Percentiles rank a stretch among this genome's conserved stretches.
Conservation (phyloP, 1,140 invertebrate species). For the Neodiprion virginianus region DNA sequence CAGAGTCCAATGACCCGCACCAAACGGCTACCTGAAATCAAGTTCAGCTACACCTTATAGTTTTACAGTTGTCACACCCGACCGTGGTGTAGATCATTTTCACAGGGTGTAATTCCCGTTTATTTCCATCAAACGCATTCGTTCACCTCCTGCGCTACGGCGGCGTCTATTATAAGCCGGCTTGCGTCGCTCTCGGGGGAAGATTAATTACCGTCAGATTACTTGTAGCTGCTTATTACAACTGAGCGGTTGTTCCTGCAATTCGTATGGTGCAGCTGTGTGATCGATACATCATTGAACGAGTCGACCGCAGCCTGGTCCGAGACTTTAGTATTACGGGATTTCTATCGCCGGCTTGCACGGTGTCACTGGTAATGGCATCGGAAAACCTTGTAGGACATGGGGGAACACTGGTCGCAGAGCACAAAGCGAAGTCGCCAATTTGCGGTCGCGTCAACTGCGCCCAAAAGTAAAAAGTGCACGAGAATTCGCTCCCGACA, state of each 20-base stretch:
- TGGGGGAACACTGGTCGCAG: constrained; percentile 29
- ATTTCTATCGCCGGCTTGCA: constrained; percentile 28
- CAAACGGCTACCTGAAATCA: too few species aligned
- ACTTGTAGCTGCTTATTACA: neutral
- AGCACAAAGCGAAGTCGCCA: neutral
- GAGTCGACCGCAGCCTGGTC: neutral
- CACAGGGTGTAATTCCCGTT: constrained; percentile 1
- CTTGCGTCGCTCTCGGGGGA: neutral
- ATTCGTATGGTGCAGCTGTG: neutral
- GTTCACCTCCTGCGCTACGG: neutral
- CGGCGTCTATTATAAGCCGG: too few species aligned
- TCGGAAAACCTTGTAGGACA: constrained; percentile 35
- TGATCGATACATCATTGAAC: neutral
- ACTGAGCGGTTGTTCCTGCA: constrained; percentile 7
- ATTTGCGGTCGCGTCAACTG: neutral
- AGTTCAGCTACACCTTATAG: too few species aligned
- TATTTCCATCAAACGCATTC: neutral
- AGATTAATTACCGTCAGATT: constrained; percentile 3
- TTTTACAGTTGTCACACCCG: too few species aligned
- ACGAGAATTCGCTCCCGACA: too few species aligned
- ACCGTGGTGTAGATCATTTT: neutral
- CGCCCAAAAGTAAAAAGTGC: too few species aligned
- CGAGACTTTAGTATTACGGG: constrained; percentile 29
- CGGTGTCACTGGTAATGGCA: constrained; percentile 36
- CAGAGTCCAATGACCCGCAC: neutral